A percentile compares a stretch with the other conserved stretches of the same genome.
phyloP scores from a whole-genome alignment of 2,888 invertebrate species.

The Spodoptera exigua region DNA sequence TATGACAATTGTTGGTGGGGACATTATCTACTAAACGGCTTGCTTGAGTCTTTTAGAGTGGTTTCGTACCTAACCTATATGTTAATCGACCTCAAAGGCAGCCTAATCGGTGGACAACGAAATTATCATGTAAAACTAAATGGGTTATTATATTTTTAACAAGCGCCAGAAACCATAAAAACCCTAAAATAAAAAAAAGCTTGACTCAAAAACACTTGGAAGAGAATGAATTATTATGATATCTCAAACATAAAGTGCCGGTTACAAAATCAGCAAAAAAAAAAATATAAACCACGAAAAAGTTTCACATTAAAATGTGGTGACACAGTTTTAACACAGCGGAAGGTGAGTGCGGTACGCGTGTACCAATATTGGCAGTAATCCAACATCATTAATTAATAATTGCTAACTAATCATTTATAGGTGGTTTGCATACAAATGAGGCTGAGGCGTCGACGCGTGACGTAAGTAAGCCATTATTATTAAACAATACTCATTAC shows the following conservation, averaged over 20 bases:
- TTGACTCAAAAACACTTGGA: not conserved
- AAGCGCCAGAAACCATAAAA: no score
- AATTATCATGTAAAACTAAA: no score
- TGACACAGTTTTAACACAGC: constrained; percentile 20
- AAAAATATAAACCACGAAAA: not conserved
- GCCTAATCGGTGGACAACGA: no score
- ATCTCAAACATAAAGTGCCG: constrained; percentile 9
- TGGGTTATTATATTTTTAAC: no score
- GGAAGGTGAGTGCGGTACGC: constrained; percentile 6
- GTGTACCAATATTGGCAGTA: constrained; percentile 35
- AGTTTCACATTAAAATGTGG: constrained; percentile 12
- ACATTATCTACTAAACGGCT: no score
- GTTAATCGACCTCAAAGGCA: no score
- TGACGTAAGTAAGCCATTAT: constrained; percentile 24
- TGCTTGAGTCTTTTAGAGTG: no score
- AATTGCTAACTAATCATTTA: constrained; percentile 35
- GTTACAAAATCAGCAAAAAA: not conserved
- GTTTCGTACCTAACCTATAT: no score
- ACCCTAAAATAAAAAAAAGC: no score
- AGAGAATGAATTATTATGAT: constrained; percentile 14
- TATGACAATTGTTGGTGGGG: no score
- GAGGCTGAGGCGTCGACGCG: constrained; percentile 29
- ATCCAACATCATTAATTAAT: constrained; percentile 43
- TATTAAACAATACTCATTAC: constrained; percentile 8
- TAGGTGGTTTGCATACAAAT: constrained; percentile 26